Base-by-base conservation (phyloP, 2,797 vertebrate species). In the Sitta carolinensis region DNA sequence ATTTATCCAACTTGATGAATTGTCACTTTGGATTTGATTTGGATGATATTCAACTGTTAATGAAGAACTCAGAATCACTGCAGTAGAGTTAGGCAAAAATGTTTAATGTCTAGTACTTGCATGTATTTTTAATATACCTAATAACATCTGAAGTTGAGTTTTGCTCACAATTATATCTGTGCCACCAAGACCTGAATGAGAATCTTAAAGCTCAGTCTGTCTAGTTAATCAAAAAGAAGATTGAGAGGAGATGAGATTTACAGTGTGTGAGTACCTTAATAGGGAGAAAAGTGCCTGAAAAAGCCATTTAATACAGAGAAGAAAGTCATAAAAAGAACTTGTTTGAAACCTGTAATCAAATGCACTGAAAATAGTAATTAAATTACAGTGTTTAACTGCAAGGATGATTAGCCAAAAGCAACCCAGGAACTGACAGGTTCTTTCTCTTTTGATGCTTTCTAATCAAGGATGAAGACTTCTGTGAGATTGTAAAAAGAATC, bases 141-240 rank as follows among this genome's bases (percentile, higher is more conserved):
- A 96, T 95, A 94, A 95, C 91, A 86, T 91, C 85, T 94, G 94
- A 96, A 85, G 93, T 73, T 89, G 94, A 95, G 89, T 97, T 97
- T 95, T 97, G 93, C 92, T 93, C 87, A 87, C 96, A 93, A 91
- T 97, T 97, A 95, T 75, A 88, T 83, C 92, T 66, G 17, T 96
- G 91, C 83, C 90, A 88, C 89, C 91, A 94, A 76, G 89, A 88
- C 89, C 90, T 72, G 94, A 86, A 72, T 57, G 69, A 86, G 83
- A 94, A 89, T 86, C 88, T 84, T 79, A 82, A 75, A 93, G 70
- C 90, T 95, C 83, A 57, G 85, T 38, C 88, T 93, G 88, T 94
- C 70, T 90, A 76, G 77, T 94, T 96, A 95, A 92, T 94, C 83
- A 89, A 94, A 95, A 86, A 90, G 84, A 90, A 86, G 92, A 82